phyloP scores from a whole-genome alignment of 2,113 vertebrate genomes.

The Phycodurus eques region DNA sequence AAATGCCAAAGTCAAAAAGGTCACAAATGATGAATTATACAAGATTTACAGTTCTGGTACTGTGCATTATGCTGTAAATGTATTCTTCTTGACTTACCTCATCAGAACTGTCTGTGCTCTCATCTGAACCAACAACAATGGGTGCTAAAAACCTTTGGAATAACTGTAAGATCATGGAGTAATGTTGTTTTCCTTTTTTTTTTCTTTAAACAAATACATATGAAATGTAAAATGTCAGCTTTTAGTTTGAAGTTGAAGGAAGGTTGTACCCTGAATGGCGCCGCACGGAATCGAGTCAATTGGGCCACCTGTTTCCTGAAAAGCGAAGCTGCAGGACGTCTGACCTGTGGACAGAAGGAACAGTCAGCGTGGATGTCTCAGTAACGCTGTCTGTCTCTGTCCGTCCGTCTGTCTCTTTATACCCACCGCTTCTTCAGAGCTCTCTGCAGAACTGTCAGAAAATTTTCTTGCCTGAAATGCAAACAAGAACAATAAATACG shows the following conservation, averaged over 20 bases:
- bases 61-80: neutral
- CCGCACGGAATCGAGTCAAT: conserved; percentile 15
- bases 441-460: conserved; percentile 70
- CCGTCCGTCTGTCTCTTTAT: neutral
- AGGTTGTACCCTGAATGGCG: conserved; percentile 51
- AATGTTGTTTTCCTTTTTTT: neutral
- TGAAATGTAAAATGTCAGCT: neutral
- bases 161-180: neutral
- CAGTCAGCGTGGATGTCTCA: neutral
- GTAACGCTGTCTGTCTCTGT: neutral
- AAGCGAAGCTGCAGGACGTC: conserved; percentile 27
- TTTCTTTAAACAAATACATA: neutral
- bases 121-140: conserved; percentile 50
- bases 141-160: conserved; percentile 4
- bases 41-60: no score
- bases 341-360: conserved; percentile 37
- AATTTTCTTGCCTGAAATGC: conserved; percentile 55
- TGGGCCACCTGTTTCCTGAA: conserved; percentile 18
- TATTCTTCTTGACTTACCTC: conserved; percentile 45
- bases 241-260: neutral
- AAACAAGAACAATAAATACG: neutral
- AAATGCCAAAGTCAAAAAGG: neutral
- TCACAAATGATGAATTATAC: neutral
- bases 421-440: conserved; percentile 71
- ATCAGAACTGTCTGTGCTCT: conserved; percentile 60